These are phyloP conservation scores for Gymnothorax reevesii DNA, from an alignment of 2,797 vertebrate species.

Conservation along the genomic window DNA sequence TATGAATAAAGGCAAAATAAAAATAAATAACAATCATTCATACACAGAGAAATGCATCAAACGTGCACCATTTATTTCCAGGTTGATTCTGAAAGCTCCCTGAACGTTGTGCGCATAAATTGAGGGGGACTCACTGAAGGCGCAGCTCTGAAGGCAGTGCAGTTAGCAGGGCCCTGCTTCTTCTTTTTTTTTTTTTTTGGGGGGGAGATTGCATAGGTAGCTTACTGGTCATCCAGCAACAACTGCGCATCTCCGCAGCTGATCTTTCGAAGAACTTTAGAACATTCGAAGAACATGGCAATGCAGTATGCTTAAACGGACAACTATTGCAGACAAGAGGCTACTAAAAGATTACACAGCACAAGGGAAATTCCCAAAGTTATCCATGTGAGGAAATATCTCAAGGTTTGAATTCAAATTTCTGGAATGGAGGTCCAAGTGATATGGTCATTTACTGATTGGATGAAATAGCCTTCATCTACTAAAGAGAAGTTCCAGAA, in stretches of 20 bases:
- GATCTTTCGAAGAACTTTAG: not conserved
- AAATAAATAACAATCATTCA: no score
- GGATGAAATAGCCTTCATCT: not conserved
- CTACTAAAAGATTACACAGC: not conserved
- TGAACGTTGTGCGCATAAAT: no score
- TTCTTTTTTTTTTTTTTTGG: not conserved
- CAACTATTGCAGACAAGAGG: not conserved
- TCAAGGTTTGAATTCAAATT: not conserved
- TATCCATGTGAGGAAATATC: not conserved
- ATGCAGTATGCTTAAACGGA: not conserved
- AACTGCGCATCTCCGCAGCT: not conserved
- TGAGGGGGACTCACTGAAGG: no score
- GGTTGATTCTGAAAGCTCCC: no score
- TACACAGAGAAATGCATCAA: no score
- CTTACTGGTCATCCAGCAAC: not conserved
- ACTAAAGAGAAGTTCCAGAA: not conserved
- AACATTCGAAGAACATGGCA: no score
- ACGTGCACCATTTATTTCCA: no score
- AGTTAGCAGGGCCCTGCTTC: not conserved
- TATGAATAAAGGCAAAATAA: no score
- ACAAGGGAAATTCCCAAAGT: not conserved
- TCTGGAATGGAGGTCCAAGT: not conserved
- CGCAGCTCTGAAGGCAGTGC: no score
- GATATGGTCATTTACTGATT: not conserved
- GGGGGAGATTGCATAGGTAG: not conserved